These are phyloP conservation scores for Ammodytes marinus DNA, from an alignment of 2,113 vertebrate species.

Conservation along the genomic window DNA sequence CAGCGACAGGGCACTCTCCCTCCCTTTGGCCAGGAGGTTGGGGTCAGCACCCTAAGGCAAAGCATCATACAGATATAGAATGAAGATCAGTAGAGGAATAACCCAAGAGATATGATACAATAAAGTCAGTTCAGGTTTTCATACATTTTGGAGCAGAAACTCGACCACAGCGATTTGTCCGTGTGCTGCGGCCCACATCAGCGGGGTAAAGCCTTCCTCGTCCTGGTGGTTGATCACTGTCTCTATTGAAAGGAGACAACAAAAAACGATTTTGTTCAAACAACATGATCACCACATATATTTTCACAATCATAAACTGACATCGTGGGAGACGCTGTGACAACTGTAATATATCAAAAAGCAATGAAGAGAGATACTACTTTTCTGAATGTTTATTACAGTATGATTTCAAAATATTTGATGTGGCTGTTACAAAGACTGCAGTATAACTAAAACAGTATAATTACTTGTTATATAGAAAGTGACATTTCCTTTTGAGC, in stretches of 20 bases:
- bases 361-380: neutral
- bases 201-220: slow-evolving; percentile 97
- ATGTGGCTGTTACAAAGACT: neutral
- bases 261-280: neutral
- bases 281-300: neutral
- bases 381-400: neutral
- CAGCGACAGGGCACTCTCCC: slow-evolving; percentile 95
- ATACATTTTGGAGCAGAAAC: slow-evolving; percentile 97
- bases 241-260: slow-evolving; percentile 83
- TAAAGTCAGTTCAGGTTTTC: slow-evolving; percentile 12
- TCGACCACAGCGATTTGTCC: slow-evolving; percentile 99
- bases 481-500: neutral
- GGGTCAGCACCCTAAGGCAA: slow-evolving; percentile 92
- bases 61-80: neutral
- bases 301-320: neutral
- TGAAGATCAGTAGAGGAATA: neutral
- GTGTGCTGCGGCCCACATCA: slow-evolving; percentile 99
- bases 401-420: neutral
- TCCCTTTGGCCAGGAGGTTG: slow-evolving; percentile 94
- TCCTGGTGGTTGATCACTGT: slow-evolving; percentile 96
- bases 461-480: neutral
- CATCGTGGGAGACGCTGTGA: neutral
- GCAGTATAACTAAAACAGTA: neutral
- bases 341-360: neutral
- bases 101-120: neutral